A percentile compares a stretch with the other conserved stretches of the same genome.
Conservation (phyloP, 2,888 invertebrate genomes). For the Axea sp. region DNA sequence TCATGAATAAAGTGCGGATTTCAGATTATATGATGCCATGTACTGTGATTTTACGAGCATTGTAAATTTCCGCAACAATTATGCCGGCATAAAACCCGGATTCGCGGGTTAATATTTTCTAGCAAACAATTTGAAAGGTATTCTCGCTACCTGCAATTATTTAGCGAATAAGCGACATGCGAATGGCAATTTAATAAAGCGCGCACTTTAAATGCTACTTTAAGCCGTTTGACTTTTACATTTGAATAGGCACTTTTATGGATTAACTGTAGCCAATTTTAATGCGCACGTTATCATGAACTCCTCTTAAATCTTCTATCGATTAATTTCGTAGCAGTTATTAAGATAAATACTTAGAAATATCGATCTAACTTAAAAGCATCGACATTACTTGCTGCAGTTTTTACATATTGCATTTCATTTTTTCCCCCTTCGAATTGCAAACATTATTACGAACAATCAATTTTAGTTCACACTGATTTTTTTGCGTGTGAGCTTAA, state of each 20-base stretch:
- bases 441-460: not conserved
- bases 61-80: constrained; percentile 54
- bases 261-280: constrained; percentile 32
- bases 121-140: constrained; percentile 40
- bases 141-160: constrained; percentile 36
- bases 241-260: constrained; percentile 38
- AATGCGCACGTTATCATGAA: constrained; percentile 13
- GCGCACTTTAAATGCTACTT: constrained; percentile 40
- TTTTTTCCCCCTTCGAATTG: not conserved
- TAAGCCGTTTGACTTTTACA: constrained; percentile 53
- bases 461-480: not conserved
- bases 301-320: constrained; percentile 9
- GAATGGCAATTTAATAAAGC: constrained; percentile 40
- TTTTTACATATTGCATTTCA: not conserved
- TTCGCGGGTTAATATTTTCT: constrained; percentile 42
- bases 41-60: constrained; percentile 40
- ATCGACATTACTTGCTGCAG: constrained; percentile 9
- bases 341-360: constrained; percentile 27
- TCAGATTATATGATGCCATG: constrained; percentile 26
- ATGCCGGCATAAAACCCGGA: constrained; percentile 42
- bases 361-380: not conserved
- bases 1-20: constrained; percentile 44
- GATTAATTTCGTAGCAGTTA: constrained; percentile 22
- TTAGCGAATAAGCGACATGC: constrained; percentile 37
- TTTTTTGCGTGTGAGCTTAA: too few species aligned